phyloP scores from a whole-genome alignment of 2,888 invertebrate species.

The Galeruca laticollis region DNA sequence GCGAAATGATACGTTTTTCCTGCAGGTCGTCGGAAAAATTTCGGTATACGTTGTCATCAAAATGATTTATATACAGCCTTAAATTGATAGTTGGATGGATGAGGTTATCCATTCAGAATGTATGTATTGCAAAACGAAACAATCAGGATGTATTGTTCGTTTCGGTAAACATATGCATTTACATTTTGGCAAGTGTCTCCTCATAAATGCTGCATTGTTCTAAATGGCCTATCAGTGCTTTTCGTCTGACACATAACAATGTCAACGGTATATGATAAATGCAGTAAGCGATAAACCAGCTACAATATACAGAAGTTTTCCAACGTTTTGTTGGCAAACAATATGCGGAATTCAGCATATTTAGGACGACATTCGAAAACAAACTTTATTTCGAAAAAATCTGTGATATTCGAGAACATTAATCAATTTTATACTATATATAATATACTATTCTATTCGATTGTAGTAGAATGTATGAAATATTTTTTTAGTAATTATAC shows the following conservation, averaged over 20 bases:
- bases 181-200: slow-evolving; percentile 32
- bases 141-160: slow-evolving; percentile 24
- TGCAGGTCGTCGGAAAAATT: too few relatives aligned
- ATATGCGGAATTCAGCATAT: neutral
- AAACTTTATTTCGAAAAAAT: too few relatives aligned
- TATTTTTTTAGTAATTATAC: too few relatives aligned
- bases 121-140: slow-evolving; percentile 4
- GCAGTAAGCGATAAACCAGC: neutral
- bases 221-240: neutral
- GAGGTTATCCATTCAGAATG: neutral
- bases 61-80: neutral
- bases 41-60: too few relatives aligned
- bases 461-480: too few relatives aligned
- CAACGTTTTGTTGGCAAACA: slow-evolving; percentile 15
- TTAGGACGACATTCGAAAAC: too few relatives aligned
- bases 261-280: neutral
- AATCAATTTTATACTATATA: too few relatives aligned
- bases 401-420: too few relatives aligned
- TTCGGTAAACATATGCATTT: slow-evolving; percentile 24
- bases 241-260: neutral
- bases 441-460: too few relatives aligned
- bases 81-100: neutral
- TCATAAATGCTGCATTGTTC: slow-evolving; percentile 25
- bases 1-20: too few relatives aligned
- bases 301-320: neutral